Conservation (phyloP, 2,113 vertebrate genomes). For the Panthera leo region DNA sequence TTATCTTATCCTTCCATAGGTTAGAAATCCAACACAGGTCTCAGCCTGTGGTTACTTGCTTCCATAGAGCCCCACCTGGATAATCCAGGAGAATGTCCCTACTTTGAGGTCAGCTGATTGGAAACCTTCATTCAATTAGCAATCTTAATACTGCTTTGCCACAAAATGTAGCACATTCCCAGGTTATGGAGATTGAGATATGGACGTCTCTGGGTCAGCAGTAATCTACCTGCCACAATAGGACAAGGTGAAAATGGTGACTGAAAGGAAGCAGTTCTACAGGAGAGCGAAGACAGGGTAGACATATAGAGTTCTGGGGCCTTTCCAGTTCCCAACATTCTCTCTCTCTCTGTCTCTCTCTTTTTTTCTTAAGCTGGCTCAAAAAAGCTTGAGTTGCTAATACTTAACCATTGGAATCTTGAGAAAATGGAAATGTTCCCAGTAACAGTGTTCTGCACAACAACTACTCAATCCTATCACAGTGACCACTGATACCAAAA, state of each 20-base stretch:
- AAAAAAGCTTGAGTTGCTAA: background rate
- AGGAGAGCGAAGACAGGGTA: background rate
- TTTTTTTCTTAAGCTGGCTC: too few species aligned
- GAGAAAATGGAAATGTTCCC: background rate
- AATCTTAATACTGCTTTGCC: background rate
- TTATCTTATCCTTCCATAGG: background rate
- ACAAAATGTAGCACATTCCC: background rate
- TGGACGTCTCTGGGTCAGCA: background rate
- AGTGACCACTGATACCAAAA: background rate
- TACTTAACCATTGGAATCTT: background rate
- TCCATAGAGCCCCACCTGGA: background rate
- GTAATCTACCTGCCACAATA: background rate
- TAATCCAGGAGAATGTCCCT: background rate
- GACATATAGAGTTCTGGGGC: background rate
- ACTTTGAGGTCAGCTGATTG: background rate
- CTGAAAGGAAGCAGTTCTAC: background rate
- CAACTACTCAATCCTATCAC: background rate
- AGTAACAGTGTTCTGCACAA: background rate
- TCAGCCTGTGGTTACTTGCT: background rate
- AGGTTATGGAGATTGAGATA: background rate
- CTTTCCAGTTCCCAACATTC: background rate
- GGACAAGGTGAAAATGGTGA: background rate
- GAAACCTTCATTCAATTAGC: background rate
- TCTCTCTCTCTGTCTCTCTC: too few species aligned
- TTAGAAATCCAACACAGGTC: background rate